Evolutionary conservation across 2,113 vertebrate species (phyloP).

Genomic region (Eulacestoma nigropectus): DNA sequence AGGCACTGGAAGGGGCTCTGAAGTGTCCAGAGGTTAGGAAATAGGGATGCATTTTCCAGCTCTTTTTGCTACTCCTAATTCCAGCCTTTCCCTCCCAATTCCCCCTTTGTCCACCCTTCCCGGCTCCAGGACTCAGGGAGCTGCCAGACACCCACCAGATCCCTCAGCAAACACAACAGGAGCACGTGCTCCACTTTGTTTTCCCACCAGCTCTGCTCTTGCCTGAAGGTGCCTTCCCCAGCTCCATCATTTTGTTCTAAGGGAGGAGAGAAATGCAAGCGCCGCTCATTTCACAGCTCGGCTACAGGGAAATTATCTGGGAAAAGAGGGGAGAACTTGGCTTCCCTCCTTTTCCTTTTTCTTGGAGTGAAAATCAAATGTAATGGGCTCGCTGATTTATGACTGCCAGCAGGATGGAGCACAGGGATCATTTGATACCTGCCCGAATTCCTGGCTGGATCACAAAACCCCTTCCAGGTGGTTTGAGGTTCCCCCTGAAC

Average conservation of each 20-base stretch:
- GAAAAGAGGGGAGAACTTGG: background rate
- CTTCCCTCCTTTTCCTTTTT: background rate
- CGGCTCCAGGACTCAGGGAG: background rate
- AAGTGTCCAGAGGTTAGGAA: background rate
- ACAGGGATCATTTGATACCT: background rate
- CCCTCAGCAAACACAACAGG: background rate
- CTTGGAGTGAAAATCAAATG: background rate
- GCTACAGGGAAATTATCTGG: background rate
- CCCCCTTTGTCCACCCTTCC: background rate
- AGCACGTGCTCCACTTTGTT: background rate
- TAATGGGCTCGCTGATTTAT: background rate
- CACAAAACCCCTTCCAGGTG: rapidly evolving
- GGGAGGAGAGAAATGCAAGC: background rate
- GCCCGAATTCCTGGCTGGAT: background rate
- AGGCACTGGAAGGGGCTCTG: background rate
- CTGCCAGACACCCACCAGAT: background rate
- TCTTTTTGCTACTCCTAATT: background rate
- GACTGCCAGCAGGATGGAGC: background rate
- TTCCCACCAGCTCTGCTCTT: background rate
- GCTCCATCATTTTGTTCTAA: background rate
- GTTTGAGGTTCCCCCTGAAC: background rate
- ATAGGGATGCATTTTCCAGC: background rate
- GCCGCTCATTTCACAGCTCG: background rate
- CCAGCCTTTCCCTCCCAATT: background rate
- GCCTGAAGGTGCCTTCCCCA: conserved; percentile 21